These are phyloP conservation scores for Nemoura dubitans DNA, from an alignment of 2,888 invertebrate genomes.

Conservation along the genomic window DNA sequence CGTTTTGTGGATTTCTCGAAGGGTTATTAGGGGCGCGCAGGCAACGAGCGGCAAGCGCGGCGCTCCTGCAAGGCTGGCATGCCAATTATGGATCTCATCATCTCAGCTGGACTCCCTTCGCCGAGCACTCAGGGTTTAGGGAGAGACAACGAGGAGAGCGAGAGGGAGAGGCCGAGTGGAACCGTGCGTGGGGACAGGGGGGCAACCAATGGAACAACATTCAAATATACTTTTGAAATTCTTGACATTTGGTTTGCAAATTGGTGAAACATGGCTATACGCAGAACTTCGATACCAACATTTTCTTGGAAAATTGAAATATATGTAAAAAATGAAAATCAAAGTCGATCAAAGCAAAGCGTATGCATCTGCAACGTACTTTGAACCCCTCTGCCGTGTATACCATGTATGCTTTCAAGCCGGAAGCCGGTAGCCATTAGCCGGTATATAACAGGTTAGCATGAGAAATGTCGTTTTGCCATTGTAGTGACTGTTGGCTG, in stretches of 20 bases:
- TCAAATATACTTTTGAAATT: conserved; percentile 35
- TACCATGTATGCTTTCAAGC: too few species aligned
- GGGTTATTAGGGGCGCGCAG: neutral
- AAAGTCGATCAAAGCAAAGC: too few species aligned
- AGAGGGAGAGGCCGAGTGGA: neutral
- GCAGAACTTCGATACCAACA: neutral
- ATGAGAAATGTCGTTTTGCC: too few species aligned
- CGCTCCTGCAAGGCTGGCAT: conserved; percentile 8
- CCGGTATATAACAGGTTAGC: too few species aligned
- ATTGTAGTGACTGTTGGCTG: too few species aligned
- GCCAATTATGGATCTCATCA: conserved; percentile 30
- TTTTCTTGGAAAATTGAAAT: too few species aligned
- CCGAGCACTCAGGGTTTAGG: neutral
- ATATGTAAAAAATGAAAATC: too few species aligned
- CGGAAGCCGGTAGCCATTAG: too few species aligned
- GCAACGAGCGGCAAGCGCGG: conserved; percentile 33
- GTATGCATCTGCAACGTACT: too few species aligned
- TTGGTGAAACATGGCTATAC: conserved; percentile 15
- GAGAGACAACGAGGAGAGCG: conserved; percentile 17
- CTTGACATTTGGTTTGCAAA: conserved; percentile 47
- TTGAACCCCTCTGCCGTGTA: too few species aligned
- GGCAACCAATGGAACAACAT: conserved; percentile 28
- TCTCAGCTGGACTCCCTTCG: neutral
- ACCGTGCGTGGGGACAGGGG: neutral
- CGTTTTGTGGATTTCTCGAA: neutral